Evolutionary conservation across 2,113 vertebrate species (phyloP).

Genomic region (Seriola aureovittata): DNA sequence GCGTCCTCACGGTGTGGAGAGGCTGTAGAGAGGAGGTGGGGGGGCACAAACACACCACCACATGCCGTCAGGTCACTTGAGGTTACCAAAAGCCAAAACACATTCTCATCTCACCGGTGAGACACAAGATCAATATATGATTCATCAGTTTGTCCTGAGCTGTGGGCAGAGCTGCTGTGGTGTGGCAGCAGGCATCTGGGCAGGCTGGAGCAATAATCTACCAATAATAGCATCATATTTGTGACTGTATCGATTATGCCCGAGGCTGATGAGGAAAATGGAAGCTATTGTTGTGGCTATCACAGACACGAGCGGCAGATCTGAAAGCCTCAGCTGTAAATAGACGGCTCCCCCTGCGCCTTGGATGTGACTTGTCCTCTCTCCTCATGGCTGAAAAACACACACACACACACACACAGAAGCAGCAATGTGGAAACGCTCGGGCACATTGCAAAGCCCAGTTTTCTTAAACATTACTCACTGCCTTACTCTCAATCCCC

Average conservation of each 20-base stretch:
- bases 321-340: conserved; percentile 59
- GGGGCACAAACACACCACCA: conserved; percentile 33
- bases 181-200: not conserved
- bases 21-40: conserved; percentile 9
- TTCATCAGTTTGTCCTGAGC: conserved; percentile 50
- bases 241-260: conserved; percentile 50
- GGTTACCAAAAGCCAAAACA: conserved; percentile 60
- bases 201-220: not conserved
- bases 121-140: conserved; percentile 64
- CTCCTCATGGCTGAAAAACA: conserved; percentile 46
- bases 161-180: conserved; percentile 3
- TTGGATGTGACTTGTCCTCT: conserved; percentile 56
- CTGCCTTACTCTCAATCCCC: conserved; percentile 46
- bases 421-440: conserved; percentile 34
- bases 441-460: not conserved
- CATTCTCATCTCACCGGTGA: conserved; percentile 33
- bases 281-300: conserved; percentile 71
- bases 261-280: conserved; percentile 46
- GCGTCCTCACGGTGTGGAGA: conserved; percentile 50
- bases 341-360: conserved; percentile 57
- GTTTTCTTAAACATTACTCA: conserved; percentile 24
- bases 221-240: conserved; percentile 39
- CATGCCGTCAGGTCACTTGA: conserved; percentile 62
- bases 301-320: conserved; percentile 47
- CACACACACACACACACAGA: not conserved